A percentile compares a stretch with the other conserved stretches of the same genome.
phyloP scores from a whole-genome alignment of 35 echinoderm and acorn worm species.

The Eucidaris tribuloides region DNA sequence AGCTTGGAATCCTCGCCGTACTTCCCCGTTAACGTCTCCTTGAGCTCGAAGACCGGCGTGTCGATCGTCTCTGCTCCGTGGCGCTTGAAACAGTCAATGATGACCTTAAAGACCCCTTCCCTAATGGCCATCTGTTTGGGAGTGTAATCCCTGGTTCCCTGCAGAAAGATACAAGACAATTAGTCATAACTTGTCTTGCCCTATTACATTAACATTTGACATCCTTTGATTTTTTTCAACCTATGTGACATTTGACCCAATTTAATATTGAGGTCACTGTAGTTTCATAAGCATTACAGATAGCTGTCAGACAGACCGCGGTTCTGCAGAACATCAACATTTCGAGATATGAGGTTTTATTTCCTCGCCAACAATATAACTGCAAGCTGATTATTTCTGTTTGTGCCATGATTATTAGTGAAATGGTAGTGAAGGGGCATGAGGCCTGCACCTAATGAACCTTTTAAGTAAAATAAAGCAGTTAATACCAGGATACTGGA shows the following conservation, averaged over 20 bases:
- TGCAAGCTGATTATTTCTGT: no score
- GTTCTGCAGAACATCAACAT: not conserved
- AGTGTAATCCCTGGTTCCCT: slow-evolving; percentile 95
- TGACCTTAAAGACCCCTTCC: slow-evolving; percentile 86
- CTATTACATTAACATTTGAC: not conserved
- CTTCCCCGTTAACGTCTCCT: slow-evolving; percentile 96
- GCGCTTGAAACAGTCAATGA: slow-evolving; percentile 87
- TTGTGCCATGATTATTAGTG: no score
- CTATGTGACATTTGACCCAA: not conserved
- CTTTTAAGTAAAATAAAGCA: no score
- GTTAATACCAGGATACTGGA: no score
- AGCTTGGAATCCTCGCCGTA: slow-evolving; percentile 98
- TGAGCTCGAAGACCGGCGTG: slow-evolving; percentile 98
- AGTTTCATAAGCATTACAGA: not conserved
- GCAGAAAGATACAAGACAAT: not conserved
- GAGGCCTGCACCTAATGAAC: no score
- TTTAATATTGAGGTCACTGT: not conserved
- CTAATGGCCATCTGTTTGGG: slow-evolving; percentile 98
- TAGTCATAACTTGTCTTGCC: no score
- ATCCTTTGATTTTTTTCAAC: not conserved
- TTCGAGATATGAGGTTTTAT: no score
- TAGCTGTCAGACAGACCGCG: not conserved
- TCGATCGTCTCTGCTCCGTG: slow-evolving; percentile 96
- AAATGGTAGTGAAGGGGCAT: no score
- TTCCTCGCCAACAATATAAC: no score